Evolutionary conservation across 2,797 vertebrate species (phyloP).

Genomic region (Selene dorsalis): DNA sequence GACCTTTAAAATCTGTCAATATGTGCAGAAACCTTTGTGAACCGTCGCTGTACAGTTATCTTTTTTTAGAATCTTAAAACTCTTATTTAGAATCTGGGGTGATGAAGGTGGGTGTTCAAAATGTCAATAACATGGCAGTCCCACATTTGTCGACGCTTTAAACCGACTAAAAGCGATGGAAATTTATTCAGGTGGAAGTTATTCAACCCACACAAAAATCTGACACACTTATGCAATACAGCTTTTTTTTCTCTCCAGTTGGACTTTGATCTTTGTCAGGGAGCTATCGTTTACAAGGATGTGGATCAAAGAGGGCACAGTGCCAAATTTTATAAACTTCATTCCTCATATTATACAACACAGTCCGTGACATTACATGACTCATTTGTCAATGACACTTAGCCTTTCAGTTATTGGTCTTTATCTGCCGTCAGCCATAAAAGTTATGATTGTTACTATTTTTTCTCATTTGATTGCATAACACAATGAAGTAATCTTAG

Average conservation of each 20-base stretch:
- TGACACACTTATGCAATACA: not conserved
- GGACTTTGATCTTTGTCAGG: not conserved
- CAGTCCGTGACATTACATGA: conserved; percentile 1
- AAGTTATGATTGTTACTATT: not conserved
- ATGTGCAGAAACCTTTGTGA: not conserved
- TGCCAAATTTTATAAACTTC: not conserved
- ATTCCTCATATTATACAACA: not conserved
- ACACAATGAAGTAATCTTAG: not conserved
- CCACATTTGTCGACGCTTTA: conserved; percentile 38
- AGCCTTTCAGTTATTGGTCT: not conserved
- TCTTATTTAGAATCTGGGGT: not conserved
- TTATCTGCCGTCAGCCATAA: not conserved
- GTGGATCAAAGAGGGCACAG: not conserved
- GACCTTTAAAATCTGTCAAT: conserved; percentile 6
- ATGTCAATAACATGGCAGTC: conserved; percentile 31
- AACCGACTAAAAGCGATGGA: conserved; percentile 45
- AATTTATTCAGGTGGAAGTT: conserved; percentile 58
- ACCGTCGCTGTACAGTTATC: not conserved
- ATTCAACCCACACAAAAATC: conserved; percentile 53
- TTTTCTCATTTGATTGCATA: not conserved
- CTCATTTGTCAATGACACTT: too few species aligned
- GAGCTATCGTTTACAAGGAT: not conserved
- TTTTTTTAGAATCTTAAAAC: too few species aligned
- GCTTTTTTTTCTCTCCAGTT: not conserved
- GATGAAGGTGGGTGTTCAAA: conserved; percentile 50